Conservation (phyloP, 2,113 vertebrate genomes). For the Mystacornis crossleyi region DNA sequence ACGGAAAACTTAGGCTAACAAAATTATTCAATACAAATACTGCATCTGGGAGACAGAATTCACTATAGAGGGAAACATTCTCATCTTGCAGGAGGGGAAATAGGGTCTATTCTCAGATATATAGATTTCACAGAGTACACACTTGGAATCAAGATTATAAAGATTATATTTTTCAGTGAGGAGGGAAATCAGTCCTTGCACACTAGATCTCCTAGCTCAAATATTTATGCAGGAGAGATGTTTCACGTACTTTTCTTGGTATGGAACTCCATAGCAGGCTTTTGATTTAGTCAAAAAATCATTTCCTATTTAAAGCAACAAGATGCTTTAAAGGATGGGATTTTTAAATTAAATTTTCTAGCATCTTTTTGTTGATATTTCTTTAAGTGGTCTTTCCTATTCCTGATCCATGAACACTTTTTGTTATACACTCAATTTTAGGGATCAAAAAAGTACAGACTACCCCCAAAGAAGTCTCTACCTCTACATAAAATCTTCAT, state of each 20-base stretch:
- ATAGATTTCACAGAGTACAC: not conserved
- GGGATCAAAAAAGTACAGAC: not conserved
- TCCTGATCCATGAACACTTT: not conserved
- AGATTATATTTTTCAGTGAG: not conserved
- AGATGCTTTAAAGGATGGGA: not conserved
- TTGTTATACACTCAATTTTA: not conserved
- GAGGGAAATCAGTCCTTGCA: not conserved
- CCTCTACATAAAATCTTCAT: not conserved
- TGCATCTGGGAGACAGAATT: not conserved
- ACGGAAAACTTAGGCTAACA: not conserved
- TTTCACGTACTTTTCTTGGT: not conserved
- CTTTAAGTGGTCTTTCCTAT: not conserved
- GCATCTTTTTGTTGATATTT: not conserved
- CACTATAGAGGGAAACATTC: not conserved
- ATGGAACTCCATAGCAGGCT: not conserved
- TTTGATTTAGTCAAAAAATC: not conserved
- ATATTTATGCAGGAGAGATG: not conserved
- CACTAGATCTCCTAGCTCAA: not conserved
- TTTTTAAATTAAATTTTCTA: not conserved
- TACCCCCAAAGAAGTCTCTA: not conserved
- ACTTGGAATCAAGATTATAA: not conserved
- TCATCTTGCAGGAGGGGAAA: not conserved
- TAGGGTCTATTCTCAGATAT: not conserved
- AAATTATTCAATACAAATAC: not conserved
- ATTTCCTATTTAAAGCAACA: not conserved